A percentile compares a stretch with the other conserved stretches of the same genome.
Evolutionary conservation across 2,797 vertebrate genomes (phyloP).

Genomic region (Sebastes minor): DNA sequence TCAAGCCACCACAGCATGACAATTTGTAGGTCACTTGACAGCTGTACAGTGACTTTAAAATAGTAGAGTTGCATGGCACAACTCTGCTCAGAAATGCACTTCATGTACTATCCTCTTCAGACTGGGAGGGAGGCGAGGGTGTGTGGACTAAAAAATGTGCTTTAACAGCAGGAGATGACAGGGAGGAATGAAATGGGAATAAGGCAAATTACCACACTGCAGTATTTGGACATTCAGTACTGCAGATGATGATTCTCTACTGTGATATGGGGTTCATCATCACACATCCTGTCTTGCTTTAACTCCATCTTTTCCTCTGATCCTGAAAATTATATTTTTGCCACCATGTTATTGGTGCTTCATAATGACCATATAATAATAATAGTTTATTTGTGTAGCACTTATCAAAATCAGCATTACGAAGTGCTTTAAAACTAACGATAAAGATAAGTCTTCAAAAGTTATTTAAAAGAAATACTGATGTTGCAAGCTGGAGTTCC

Average conservation of each 20-base stretch:
- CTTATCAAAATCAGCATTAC: not conserved
- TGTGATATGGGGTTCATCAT: not conserved
- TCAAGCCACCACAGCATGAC: not conserved
- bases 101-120: not conserved
- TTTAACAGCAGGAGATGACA: not conserved
- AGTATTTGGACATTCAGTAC: not conserved
- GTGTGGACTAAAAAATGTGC: not conserved
- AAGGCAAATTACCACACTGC: not conserved
- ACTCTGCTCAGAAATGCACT: not conserved
- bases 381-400: not conserved
- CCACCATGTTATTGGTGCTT: not conserved
- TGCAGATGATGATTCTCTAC: not conserved
- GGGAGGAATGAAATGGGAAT: not conserved
- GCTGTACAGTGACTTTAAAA: not conserved
- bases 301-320: not conserved
- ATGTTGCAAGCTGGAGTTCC: not conserved
- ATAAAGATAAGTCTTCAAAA: no score
- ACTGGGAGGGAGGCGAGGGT: not conserved
- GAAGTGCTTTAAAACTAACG: not conserved
- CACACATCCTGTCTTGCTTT: not conserved
- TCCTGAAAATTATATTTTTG: not conserved
- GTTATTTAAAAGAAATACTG: no score
- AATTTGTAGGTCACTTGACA: not conserved
- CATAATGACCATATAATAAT: not conserved
- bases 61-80: not conserved